These are phyloP conservation scores for Heliornis fulica DNA, from an alignment of 2,113 vertebrate genomes.

Conservation along the genomic window DNA sequence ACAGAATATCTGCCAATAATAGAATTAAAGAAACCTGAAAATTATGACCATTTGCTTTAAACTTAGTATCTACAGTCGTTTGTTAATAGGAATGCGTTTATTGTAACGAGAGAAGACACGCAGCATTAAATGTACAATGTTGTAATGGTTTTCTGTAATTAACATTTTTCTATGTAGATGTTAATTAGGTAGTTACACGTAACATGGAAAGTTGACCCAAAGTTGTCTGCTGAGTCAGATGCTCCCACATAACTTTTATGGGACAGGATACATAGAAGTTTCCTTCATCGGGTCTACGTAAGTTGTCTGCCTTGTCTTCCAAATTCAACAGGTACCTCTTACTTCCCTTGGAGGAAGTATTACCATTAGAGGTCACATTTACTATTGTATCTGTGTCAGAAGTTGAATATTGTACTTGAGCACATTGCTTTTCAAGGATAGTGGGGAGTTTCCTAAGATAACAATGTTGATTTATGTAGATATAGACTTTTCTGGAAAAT, in stretches of 20 bases:
- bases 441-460: constrained; percentile 4
- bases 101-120: not conserved
- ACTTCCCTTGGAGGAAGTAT: constrained; percentile 44
- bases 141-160: constrained; percentile 18
- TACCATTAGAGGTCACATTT: not conserved
- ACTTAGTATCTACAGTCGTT: constrained; percentile 2
- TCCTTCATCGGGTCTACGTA: not conserved
- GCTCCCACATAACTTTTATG: not conserved
- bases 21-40: constrained; percentile 17
- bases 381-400: constrained; percentile 49
- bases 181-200: constrained; percentile 31
- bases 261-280: not conserved
- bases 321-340: constrained; percentile 31
- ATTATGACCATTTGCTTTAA: constrained; percentile 23
- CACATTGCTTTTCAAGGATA: constrained; percentile 50
- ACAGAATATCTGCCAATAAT: constrained; percentile 16
- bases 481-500: constrained; percentile 11
- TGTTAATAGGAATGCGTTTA: not conserved
- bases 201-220: not conserved
- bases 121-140: not conserved
- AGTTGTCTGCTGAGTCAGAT: constrained; percentile 40
- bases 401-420: constrained; percentile 46
- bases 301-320: constrained; percentile 35
- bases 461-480: constrained; percentile 12
- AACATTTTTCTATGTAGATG: not conserved